phyloP scores from a whole-genome alignment of 1,140 invertebrate species.

The Piezodorus guildinii region DNA sequence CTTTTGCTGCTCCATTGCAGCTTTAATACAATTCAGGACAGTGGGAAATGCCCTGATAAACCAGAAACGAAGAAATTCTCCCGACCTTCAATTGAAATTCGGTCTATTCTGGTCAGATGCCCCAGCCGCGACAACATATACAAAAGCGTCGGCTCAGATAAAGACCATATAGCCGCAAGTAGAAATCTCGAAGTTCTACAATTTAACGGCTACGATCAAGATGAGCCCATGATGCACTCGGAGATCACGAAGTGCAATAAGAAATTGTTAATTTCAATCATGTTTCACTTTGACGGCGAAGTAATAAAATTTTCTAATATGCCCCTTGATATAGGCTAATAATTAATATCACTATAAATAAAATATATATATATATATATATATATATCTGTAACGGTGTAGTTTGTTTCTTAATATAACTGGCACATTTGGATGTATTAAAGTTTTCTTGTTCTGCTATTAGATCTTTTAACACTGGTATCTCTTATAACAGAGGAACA shows the following conservation, averaged over 20 bases:
- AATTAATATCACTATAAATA: too few relatives aligned
- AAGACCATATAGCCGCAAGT: background rate
- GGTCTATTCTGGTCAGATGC: background rate
- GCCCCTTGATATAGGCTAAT: too few relatives aligned
- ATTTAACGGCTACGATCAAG: slow-evolving; percentile 13
- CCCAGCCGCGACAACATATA: background rate
- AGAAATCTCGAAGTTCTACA: slow-evolving; percentile 7
- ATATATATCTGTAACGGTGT: too few relatives aligned
- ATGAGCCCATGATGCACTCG: slow-evolving; percentile 16
- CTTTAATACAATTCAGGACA: too few relatives aligned
- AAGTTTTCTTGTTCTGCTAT: too few relatives aligned
- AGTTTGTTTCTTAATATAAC: too few relatives aligned
- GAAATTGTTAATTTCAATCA: slow-evolving; percentile 32
- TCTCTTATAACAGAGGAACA: too few relatives aligned
- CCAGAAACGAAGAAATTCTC: background rate
- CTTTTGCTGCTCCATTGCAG: too few relatives aligned
- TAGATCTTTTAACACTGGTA: too few relatives aligned
- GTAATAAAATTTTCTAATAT: slow-evolving; percentile 24
- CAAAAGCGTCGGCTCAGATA: background rate
- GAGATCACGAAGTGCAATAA: slow-evolving; percentile 26
- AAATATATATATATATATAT: too few relatives aligned
- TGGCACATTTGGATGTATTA: too few relatives aligned
- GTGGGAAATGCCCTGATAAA: too few relatives aligned
- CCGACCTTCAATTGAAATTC: background rate
- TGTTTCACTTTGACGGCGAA: slow-evolving; percentile 31